Percentiles rank a stretch among this genome's conserved stretches.
Conservation (phyloP, 2,797 vertebrate genomes). For the Pachyuromys duprasi region DNA sequence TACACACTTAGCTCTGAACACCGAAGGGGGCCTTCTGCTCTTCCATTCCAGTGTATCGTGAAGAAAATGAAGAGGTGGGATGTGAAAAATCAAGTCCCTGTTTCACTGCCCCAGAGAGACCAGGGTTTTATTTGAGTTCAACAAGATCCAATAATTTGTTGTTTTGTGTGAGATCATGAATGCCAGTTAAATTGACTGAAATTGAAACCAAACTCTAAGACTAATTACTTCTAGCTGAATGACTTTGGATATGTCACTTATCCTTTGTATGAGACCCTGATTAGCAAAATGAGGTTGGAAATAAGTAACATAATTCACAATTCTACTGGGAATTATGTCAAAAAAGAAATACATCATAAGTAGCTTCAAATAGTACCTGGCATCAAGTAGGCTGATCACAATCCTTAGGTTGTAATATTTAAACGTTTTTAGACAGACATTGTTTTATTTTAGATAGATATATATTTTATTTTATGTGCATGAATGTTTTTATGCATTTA, state of each 20-base stretch:
- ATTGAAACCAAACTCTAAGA: background rate
- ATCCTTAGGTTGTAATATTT: background rate
- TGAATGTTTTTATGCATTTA: background rate
- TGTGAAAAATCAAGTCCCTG: background rate
- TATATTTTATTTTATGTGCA: background rate
- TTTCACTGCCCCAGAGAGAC: background rate
- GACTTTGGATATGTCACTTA: background rate
- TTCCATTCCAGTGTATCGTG: background rate
- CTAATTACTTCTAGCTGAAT: background rate
- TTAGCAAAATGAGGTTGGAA: slow-evolving; percentile 25
- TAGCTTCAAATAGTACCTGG: background rate
- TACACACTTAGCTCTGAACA: background rate
- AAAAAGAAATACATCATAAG: background rate
- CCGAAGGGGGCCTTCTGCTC: background rate
- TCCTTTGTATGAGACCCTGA: background rate
- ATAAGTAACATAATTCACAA: background rate
- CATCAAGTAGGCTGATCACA: background rate
- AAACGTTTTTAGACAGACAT: background rate
- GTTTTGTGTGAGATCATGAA: background rate
- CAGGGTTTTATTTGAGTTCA: background rate
- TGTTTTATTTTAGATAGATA: background rate
- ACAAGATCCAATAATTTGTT: background rate
- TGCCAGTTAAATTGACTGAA: background rate
- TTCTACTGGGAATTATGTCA: background rate
- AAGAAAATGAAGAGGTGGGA: background rate